Base-by-base conservation (phyloP, 2,113 vertebrate genomes). In the Brienomyrus longianalis region DNA sequence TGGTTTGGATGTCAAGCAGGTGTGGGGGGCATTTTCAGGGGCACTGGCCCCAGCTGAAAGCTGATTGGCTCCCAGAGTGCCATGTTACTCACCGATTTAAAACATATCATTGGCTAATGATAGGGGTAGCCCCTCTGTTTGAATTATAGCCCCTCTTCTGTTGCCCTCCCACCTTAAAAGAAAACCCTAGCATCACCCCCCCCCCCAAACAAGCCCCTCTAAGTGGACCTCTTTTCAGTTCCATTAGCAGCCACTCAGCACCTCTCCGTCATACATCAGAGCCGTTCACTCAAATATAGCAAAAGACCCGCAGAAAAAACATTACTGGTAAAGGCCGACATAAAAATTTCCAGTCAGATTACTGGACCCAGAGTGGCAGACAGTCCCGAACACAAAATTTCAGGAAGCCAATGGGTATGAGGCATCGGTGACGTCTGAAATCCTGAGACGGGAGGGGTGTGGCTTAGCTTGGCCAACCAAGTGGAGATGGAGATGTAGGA, bases 401-500 rank as follows among this genome's bases (percentile, higher is more conserved):
- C 15, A 47, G 43, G 39, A 11, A 48, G 83, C 83, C 45, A 6
- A 23, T 47, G 83, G 45, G 21, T 48, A 21, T 48, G 9, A 84
- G 21, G 23, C 39, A n/a, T 21, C 45, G 8, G 83, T 47, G 17
- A n/a, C 45, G 45, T 84, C 7, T 4, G 83, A 48, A 84, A n/a
- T 84, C 45, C 21, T 47, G 83, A n/a, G 83, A 11, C 45, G 7
- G 45, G 83, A 48, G 23, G 83, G 45, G 45, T 4, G 39, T 84
- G 15, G 83, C 45, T 45, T n/a, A 84, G 83, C 74, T 39, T 80
- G 74, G 74, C 5, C 74, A 43, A 35, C 35, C 74, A 8, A 80
- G 74, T 80, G 15, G 74, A 80, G 74, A 80, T 80, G 74, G 74
- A 80, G 74, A 80, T 80, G 74, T 80, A 80, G 48, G 83, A 27